Percentiles rank a stretch among this genome's conserved stretches.
Conservation (phyloP, 2,888 invertebrate genomes). For the Heliconius ismenius region DNA sequence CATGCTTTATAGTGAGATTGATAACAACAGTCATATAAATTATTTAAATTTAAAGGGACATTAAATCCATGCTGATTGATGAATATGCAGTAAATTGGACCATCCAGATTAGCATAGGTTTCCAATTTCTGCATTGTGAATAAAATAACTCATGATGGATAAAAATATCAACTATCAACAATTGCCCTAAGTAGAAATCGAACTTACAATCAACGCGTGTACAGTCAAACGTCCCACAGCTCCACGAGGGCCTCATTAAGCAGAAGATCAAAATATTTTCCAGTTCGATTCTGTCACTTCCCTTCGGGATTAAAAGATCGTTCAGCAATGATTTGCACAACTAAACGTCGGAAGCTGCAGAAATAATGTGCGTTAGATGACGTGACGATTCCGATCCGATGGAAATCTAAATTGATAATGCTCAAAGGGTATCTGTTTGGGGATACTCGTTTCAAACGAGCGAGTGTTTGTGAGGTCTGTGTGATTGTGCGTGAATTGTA, state of each 20-base stretch:
- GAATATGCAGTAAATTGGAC: not conserved
- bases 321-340: conserved; percentile 48
- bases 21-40: too few relatives aligned
- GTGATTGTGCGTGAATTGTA: not conserved
- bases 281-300: conserved; percentile 51
- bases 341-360: conserved; percentile 55
- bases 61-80: not conserved
- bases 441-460: conserved; percentile 12
- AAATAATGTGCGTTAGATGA: conserved; percentile 66
- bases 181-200: not conserved
- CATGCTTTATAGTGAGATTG: not conserved
- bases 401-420: conserved; percentile 62
- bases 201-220: not conserved
- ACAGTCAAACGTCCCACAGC: not conserved
- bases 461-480: conserved; percentile 21
- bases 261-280: conserved; percentile 48
- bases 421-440: conserved; percentile 49
- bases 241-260: not conserved
- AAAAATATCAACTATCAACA: too few relatives aligned
- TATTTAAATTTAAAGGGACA: too few relatives aligned
- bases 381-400: conserved; percentile 63
- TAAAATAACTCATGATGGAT: too few relatives aligned
- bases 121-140: too few relatives aligned
- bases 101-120: too few relatives aligned
- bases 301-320: conserved; percentile 43